phyloP scores from a whole-genome alignment of 2,797 vertebrate genomes.

The Columba guinea region DNA sequence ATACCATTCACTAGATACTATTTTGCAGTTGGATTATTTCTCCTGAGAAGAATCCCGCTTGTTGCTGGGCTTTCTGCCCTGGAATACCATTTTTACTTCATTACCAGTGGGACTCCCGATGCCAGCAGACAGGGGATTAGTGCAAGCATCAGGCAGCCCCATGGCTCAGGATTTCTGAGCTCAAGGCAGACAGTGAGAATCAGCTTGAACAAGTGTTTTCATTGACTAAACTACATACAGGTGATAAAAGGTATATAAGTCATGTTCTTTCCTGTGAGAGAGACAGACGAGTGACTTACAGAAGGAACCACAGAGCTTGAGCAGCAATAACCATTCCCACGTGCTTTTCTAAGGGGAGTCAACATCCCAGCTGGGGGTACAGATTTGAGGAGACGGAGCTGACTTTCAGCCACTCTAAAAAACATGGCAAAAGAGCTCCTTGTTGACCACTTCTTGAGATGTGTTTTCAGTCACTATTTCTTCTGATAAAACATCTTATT shows the following conservation, averaged over 20 bases:
- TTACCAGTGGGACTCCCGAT: not conserved
- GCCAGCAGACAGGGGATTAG: not conserved
- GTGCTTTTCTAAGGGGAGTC: not conserved
- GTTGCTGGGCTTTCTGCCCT: slow-evolving; percentile 4
- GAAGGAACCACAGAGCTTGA: not conserved
- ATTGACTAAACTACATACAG: not conserved
- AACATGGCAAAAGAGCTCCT: not conserved
- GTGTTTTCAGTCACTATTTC: not conserved
- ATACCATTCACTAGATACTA: not conserved
- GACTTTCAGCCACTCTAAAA: not conserved
- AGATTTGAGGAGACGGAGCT: not conserved
- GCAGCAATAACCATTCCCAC: not conserved
- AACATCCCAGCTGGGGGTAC: not conserved
- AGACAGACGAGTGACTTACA: not conserved
- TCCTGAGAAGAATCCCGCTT: not conserved
- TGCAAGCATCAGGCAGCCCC: not conserved
- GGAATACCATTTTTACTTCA: slow-evolving; percentile 12
- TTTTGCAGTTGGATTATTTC: not conserved
- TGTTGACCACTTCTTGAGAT: not conserved
- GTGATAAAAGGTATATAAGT: not conserved
- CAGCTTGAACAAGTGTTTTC: not conserved
- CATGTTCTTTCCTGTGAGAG: not conserved
- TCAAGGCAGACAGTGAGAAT: not conserved
- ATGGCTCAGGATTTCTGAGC: slow-evolving; percentile 9
- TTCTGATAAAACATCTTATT: not conserved